Evolutionary conservation across 2,797 vertebrate species (phyloP).

Genomic region (Lacerta bilineata): DNA sequence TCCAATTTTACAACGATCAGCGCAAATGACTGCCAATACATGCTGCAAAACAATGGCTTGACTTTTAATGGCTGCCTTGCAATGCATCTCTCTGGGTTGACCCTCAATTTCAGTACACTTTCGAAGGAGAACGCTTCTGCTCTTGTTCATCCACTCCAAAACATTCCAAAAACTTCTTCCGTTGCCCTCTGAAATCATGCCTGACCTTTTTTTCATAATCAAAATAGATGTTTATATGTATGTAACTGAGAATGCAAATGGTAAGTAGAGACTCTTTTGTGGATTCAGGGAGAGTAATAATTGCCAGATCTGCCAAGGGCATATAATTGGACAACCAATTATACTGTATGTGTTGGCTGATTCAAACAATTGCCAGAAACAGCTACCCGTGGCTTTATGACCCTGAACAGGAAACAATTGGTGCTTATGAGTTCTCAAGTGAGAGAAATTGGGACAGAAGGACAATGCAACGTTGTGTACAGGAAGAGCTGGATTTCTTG

Average conservation of each 20-base stretch:
- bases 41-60: neutral
- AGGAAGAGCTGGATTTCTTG: neutral
- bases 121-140: neutral
- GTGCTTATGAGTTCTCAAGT: neutral
- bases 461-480: neutral
- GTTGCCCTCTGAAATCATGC: neutral
- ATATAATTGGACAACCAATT: neutral
- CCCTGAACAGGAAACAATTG: neutral
- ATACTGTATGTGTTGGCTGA: neutral
- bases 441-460: neutral
- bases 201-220: neutral
- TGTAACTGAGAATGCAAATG: neutral
- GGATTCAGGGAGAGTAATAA: neutral
- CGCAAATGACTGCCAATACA: neutral
- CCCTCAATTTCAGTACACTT: neutral
- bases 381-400: neutral
- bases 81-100: neutral
- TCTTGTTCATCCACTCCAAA: neutral
- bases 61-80: too few species aligned
- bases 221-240: neutral
- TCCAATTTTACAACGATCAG: neutral
- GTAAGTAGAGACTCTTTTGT: neutral
- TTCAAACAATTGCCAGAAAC: neutral
- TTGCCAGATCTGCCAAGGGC: neutral
- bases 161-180: neutral